Evolutionary conservation across 2,888 invertebrate species (phyloP), one percentile per base, ranked within the genome.

Genomic region (Netelia fuscicornis): DNA sequence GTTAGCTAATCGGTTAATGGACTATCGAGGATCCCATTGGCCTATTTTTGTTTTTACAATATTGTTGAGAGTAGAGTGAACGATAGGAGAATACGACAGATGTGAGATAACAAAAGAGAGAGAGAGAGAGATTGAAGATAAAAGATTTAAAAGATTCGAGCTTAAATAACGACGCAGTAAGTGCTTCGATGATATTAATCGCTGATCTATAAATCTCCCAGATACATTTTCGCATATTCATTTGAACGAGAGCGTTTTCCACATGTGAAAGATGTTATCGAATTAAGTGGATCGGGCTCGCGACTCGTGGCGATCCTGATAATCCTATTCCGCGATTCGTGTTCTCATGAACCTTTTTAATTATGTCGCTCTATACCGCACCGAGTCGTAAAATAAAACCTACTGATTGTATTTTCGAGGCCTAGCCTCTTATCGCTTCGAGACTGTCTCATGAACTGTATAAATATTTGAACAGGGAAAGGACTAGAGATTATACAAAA

Each of bases 371-470:
- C 71, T 54, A 52, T 37, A n/a, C 30, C 5, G 0, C 30, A 5
- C 30, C 54, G 79, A 79, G 37, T 70, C 70, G 68, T 58, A 2
- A 11, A n/a, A 42, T 20, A 58, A 67, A 52, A 65, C 25, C 48
- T 8, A 2, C 48, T 30, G 48, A 75, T 74, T 70, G 62, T 79
- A 62, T 30, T 64, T 64, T 56, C 54, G 68, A 56, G 30, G 30
- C 1, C 62, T 44, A 44, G 70, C 58, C 71, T 64, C 75, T 75
- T 75, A 75, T 79, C 79, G 70, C 20, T 56, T 23, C 65, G 8
- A 20, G 37, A 67, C 71, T 79, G 60, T 74, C 78, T 70, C 75
- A 10, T 48, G 42, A 25, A 58, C 17, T 11, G 23, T 65, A 30
- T n/a, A 72, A 30, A 76, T 17, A 58, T 58, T 3, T 13, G 13